phyloP scores from a whole-genome alignment of 2,888 invertebrate species.

The Tachina grossa region DNA sequence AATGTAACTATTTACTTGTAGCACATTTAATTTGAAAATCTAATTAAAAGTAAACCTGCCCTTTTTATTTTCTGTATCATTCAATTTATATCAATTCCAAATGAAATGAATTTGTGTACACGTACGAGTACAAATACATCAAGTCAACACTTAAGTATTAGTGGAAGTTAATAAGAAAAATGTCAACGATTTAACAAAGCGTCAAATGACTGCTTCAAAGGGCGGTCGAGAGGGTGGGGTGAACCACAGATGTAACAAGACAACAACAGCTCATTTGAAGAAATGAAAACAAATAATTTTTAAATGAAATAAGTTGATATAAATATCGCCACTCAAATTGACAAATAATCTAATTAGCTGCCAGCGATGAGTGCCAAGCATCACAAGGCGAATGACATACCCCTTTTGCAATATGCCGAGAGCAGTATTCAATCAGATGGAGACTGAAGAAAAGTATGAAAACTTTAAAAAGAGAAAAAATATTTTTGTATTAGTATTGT shows the following conservation, averaged over 20 bases:
- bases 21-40: constrained; percentile 70
- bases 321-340: constrained; percentile 74
- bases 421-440: constrained; percentile 18
- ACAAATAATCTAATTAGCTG: constrained; percentile 81
- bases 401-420: background rate
- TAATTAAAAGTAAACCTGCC: constrained; percentile 71
- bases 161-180: constrained; percentile 72
- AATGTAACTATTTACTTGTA: constrained; percentile 38
- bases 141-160: constrained; percentile 69
- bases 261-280: constrained; percentile 50
- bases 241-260: constrained; percentile 41
- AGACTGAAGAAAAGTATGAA: constrained; percentile 35
- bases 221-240: constrained; percentile 8
- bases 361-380: constrained; percentile 79
- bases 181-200: constrained; percentile 71
- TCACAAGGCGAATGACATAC: constrained; percentile 73
- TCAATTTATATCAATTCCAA: constrained; percentile 48
- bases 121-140: constrained; percentile 34
- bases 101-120: constrained; percentile 24
- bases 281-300: constrained; percentile 57
- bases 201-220: constrained; percentile 59
- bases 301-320: constrained; percentile 67
- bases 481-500: background rate
- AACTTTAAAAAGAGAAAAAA: background rate
- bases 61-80: constrained; percentile 26